Evolutionary conservation across 2,888 invertebrate species (phyloP), one percentile per base, ranked within the genome.

Genomic region (Eupithecia subumbrata): DNA sequence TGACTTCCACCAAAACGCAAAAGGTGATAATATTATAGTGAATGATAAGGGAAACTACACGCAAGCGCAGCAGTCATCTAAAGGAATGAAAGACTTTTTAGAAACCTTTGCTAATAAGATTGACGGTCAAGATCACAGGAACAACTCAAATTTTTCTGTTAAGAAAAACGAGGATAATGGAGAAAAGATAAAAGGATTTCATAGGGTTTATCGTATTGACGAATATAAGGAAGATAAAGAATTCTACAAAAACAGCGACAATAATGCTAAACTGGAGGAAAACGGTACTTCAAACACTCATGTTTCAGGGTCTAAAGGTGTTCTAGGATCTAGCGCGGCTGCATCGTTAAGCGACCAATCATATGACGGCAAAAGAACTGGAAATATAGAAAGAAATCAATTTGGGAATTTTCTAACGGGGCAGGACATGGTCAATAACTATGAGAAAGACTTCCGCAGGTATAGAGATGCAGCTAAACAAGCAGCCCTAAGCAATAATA

Each of bases 201-300:
- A 87, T 75, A 88, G 88, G 82, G 90, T 93, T 34, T 93, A 93
- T 79, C 92, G 92, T 78, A 94, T 93, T 79, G 92, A 94, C 75
- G 93, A 94, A 80, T 94, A 91, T 84, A 88, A 90, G 77, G 92
- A 92, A 82, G 91, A 93, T 73, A 91, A 93, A 56, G 91, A 94
- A 75, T 93, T 92, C 78, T 92, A 85, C 78, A 92, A 93, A 78
- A 91, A 93, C 79, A 89, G 84, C 25, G 89, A 89, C 71, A 90
- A 87, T 56, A 90, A 80, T 69, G 82, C 83, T 67, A 84, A 86
- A 68, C 84, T 84, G 18, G 85, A 89, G 78, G 92, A 92, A 77
- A 89, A 82, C 5, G 90, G 87, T 11, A 83, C 79, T 77, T 85
- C 87, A 7, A 85, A 86, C 45, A 76, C 82, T 48, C 86, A 89